Evolutionary conservation across 2,113 vertebrate species (phyloP), one percentile per base, ranked within the genome.

Genomic region (Meleagris gallopavo): DNA sequence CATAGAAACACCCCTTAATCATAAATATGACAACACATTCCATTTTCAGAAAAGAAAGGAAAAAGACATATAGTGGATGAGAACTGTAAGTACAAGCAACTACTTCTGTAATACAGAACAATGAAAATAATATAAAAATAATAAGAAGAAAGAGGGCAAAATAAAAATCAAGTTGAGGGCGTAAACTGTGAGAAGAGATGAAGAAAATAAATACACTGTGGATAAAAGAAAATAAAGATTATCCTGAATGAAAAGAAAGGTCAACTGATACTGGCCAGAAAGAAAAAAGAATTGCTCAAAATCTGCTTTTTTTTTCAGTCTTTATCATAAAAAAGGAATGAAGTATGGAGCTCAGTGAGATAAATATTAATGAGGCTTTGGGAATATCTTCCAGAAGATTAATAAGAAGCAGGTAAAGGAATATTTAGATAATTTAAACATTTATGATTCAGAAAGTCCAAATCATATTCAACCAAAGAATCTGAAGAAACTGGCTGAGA

Each of bases 351-450:
- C 65, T 97, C 67, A 60, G 90, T 65, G 58, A 97, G 57, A 97
- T 97, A 97, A 98, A 98, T 97, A 97, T 97, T 97, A 96, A 98
- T 97, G 91, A 97, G 85, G 83, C 82, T 97, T 96, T 96, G 94
- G 93, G 95, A 98, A 94, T 97, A 97, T 97, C 89, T 95, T 95
- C 88, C 94, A 97, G 92, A 81, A 91, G 97, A 97, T 98, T 98
- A 97, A 96, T 97, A 97, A 97, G 92, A 97, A 78, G 78, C 81
- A 97, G 94, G 97, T 97, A 97, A 97, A 97, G 94, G 84, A 96
- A 97, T 97, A 97, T 96, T 97, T 97, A 96, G 41, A 76, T 92
- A 95, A 97, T 96, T 98, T 98, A 97, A 98, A 98, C 97, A 98
- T 97, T 98, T 97, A 97, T 97, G 95, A 98, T 95, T 96, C 96